Conservation (phyloP, 1,140 invertebrate species). For the Aphidius gifuensis region DNA sequence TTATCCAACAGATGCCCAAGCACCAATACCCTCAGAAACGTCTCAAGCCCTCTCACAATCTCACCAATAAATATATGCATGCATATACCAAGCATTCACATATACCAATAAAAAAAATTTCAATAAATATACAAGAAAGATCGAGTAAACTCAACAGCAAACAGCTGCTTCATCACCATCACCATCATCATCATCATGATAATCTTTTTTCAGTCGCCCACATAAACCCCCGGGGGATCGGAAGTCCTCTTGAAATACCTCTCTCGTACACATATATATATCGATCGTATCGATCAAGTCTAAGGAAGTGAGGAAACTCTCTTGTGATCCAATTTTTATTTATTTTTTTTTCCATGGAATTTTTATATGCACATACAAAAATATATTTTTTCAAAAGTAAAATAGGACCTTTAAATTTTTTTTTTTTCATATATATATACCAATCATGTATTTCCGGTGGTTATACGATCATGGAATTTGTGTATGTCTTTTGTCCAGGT, state of each 20-base stretch:
- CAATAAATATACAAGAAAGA: background rate
- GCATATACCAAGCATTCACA: too few species aligned
- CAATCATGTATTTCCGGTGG: too few species aligned
- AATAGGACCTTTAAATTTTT: too few species aligned
- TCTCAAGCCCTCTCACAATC: constrained; percentile 4
- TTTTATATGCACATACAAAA: too few species aligned
- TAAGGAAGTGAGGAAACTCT: background rate
- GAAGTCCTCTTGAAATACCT: constrained; percentile 7
- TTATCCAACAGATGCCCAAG: constrained; percentile 38
- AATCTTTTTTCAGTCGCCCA: constrained; percentile 10
- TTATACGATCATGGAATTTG: too few species aligned
- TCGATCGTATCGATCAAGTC: background rate
- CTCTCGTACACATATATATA: background rate
- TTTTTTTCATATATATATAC: too few species aligned
- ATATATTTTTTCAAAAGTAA: too few species aligned
- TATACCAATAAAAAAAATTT: background rate
- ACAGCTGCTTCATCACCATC: constrained; percentile 23
- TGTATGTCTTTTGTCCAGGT: too few species aligned
- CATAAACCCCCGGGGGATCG: constrained; percentile 1
- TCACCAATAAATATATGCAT: background rate
- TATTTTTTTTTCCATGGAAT: too few species aligned
- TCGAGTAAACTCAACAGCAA: background rate
- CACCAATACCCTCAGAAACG: constrained; percentile 24
- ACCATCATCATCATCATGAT: background rate
- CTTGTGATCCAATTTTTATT: too few species aligned